Evolutionary conservation across 2,888 invertebrate species (phyloP), one percentile per base, ranked within the genome.

Genomic region (Brachypalpus laphriformis): DNA sequence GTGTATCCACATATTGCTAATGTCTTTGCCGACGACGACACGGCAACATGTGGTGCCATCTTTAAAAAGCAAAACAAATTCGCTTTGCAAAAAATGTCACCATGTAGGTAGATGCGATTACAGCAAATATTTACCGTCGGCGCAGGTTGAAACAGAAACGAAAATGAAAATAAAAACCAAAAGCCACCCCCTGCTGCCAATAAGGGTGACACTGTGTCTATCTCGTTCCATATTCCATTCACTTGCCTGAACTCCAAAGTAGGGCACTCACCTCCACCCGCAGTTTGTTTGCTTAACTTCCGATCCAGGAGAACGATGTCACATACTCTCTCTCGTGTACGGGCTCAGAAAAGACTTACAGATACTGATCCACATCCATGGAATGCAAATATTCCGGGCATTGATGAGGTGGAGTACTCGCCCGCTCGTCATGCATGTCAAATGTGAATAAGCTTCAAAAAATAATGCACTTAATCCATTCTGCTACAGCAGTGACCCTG

Each of bases 181-280:
- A 22, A 61, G 2, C 42, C 34, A 16, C 47, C 59, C n/a, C 70
- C 42, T 9, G 16, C 6, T 11, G 11, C 56, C 56, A 68, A 54
- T 54, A 18, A 40, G 68, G 54, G 31, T 56, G 42, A 25, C 42
- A 54, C 22, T 3, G 45, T 22, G 56, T 57, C 45, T 34, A 49
- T 59, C n/a, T 45, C 47, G 34, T 22, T 45, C 16, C 28, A 45
- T 11, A 28, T 42, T 40, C 28, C n/a, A n/a, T 47, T 8, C 25
- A 18, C 14, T 20, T 34, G 45, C 42, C 18, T 42, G 71, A 72
- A 40, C 49, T 42, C 28, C 59, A 31, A 72, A 72, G 72, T 54
- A 63, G 72, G 72, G 28, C 61, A 63, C 31, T 61, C 72, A 61
- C 72, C 61, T 51, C 14, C 61, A 5, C 72, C 72, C 61, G 72